Evolutionary conservation across 30 jellyfish, hydroid and myxozoan genomes (phyloP).

Genomic region (Sanderia malayensis): DNA sequence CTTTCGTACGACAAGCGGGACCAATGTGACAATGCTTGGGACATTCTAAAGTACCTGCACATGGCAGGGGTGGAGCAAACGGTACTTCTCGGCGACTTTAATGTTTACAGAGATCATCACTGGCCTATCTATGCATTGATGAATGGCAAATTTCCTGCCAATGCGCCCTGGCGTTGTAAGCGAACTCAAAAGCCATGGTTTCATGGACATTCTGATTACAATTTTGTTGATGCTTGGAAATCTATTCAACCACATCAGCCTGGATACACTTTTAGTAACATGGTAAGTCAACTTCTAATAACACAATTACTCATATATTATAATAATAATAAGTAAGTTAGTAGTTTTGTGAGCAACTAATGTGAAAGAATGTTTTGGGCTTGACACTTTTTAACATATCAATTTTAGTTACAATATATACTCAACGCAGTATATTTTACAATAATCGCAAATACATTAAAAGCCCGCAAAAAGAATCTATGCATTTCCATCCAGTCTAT

Average conservation of each 20-base stretch:
- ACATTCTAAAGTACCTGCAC: slow-evolving; percentile 53
- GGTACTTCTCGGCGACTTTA: slow-evolving; percentile 74
- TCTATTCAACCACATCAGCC: slow-evolving; percentile 19
- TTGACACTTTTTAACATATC: no score
- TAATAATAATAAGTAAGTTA: no score
- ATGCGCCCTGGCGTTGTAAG: slow-evolving; percentile 50
- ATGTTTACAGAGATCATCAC: slow-evolving; percentile 49
- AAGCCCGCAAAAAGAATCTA: no score
- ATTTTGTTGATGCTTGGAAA: slow-evolving; percentile 77
- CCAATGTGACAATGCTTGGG: slow-evolving; percentile 79
- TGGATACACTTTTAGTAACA: slow-evolving; percentile 79
- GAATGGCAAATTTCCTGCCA: slow-evolving; percentile 31
- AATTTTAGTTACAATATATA: no score
- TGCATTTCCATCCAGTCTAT: no score
- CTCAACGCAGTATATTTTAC: no score
- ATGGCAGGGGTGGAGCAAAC: slow-evolving; percentile 62
- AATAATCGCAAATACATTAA: no score
- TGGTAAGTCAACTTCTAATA: no score
- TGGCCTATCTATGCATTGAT: slow-evolving; percentile 68
- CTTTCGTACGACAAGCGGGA: slow-evolving; percentile 59
- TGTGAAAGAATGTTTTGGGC: no score
- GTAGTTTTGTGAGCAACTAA: no score
- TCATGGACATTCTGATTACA: slow-evolving; percentile 55
- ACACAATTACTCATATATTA: no score
- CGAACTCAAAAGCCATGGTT: slow-evolving; percentile 37